Conservation (phyloP, 2,888 invertebrate genomes). For the Oscheius sp. region DNA sequence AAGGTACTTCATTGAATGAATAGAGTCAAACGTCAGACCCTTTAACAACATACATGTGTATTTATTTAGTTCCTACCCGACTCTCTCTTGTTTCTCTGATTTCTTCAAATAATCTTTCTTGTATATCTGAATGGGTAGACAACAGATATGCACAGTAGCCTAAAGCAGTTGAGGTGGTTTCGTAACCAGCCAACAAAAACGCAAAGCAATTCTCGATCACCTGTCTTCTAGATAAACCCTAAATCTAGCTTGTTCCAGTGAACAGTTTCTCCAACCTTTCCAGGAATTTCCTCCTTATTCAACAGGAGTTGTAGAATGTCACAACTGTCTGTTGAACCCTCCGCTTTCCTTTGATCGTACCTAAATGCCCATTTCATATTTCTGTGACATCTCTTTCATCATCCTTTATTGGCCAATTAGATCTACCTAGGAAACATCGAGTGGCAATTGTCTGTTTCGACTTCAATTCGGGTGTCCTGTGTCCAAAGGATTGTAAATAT, state of each 20-base stretch:
- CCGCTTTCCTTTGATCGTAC: constrained; percentile 37
- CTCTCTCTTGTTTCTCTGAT: constrained; percentile 68
- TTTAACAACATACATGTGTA: neutral
- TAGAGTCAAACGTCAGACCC: constrained; percentile 40
- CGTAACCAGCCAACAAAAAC: constrained; percentile 74
- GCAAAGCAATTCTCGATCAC: constrained; percentile 72
- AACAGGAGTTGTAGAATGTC: constrained; percentile 51
- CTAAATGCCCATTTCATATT: constrained; percentile 13
- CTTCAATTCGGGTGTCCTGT: neutral
- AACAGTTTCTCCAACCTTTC: too few relatives aligned
- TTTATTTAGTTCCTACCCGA: constrained; percentile 41
- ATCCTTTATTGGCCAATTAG: neutral
- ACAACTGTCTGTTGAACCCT: constrained; percentile 42
- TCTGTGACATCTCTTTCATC: neutral
- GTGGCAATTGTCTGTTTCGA: neutral
- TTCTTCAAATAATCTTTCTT: constrained; percentile 72
- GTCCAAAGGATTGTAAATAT: neutral
- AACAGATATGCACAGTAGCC: constrained; percentile 73
- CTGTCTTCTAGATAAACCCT: constrained; percentile 45
- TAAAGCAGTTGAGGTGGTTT: constrained; percentile 74
- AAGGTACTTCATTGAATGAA: constrained; percentile 58
- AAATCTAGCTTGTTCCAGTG: neutral
- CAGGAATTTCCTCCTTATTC: constrained; percentile 38
- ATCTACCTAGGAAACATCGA: neutral
- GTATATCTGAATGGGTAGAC: constrained; percentile 73